A percentile compares a stretch with the other conserved stretches of the same genome.
phyloP scores from a whole-genome alignment of 1,140 invertebrate genomes.

The Euura saliciscinereae region DNA sequence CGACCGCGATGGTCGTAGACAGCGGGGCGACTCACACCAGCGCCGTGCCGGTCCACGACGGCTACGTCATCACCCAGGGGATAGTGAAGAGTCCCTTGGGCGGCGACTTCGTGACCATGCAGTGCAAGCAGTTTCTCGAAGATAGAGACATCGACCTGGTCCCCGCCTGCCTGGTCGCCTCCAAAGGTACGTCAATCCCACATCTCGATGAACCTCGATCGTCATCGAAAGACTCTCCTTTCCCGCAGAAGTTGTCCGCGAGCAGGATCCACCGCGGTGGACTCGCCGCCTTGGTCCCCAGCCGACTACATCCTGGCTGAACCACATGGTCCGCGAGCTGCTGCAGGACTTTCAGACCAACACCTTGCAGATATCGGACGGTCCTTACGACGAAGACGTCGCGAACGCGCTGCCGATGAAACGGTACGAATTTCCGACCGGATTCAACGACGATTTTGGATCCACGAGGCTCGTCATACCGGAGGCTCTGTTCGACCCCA shows the following conservation, averaged over 20 bases:
- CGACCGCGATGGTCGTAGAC: conserved; percentile 91
- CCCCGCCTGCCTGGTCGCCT: conserved; percentile 82
- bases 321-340: conserved; percentile 84
- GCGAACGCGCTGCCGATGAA: conserved; percentile 83
- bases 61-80: conserved; percentile 90
- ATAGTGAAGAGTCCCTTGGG: conserved; percentile 91
- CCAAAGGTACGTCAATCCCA: conserved; percentile 65
- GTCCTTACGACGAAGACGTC: conserved; percentile 80
- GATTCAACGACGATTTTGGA: conserved; percentile 92
- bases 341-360: conserved; percentile 86
- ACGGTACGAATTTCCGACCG: conserved; percentile 94
- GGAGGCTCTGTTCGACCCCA: conserved; percentile 89
- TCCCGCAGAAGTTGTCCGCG: conserved; percentile 75
- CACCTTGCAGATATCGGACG: conserved; percentile 83
- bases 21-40: conserved; percentile 94
- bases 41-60: conserved; percentile 90
- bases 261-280: conserved; percentile 83
- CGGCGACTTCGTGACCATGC: conserved; percentile 89
- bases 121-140: conserved; percentile 81
- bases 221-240: background rate
- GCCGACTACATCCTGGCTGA: conserved; percentile 85
- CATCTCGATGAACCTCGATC: no score
- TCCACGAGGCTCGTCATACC: conserved; percentile 86
- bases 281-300: conserved; percentile 80
- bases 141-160: conserved; percentile 83